phyloP scores from a whole-genome alignment of 2,797 vertebrate genomes.

The Caiman crocodilus region DNA sequence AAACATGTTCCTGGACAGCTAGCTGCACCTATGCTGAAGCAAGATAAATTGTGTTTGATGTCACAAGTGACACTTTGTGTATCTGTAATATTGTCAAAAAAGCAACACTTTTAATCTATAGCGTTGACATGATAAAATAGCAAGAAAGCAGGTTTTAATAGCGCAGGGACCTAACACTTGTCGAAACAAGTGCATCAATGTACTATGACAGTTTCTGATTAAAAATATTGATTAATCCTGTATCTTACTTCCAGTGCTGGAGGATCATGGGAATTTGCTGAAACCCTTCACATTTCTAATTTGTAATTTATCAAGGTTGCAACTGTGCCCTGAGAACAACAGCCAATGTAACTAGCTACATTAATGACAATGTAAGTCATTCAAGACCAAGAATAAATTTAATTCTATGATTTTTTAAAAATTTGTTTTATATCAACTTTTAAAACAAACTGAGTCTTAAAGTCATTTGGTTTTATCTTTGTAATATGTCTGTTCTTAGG shows the following conservation, averaged over 20 bases:
- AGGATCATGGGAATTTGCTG: background rate
- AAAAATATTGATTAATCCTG: slow-evolving; percentile 37
- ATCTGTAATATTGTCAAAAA: slow-evolving; percentile 17
- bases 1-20: background rate
- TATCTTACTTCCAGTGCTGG: slow-evolving; percentile 21
- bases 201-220: slow-evolving; percentile 31
- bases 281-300: background rate
- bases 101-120: background rate
- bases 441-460: background rate
- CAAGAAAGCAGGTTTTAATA: slow-evolving; percentile 23
- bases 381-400: background rate
- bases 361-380: background rate
- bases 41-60: background rate
- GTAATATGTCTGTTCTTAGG: background rate
- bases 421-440: background rate
- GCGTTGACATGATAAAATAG: background rate
- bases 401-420: background rate
- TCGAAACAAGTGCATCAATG: background rate
- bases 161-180: background rate
- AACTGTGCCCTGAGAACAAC: background rate
- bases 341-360: background rate
- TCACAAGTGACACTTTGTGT: background rate
- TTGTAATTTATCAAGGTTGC: slow-evolving; percentile 23
- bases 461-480: background rate
- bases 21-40: background rate